Conservation (phyloP, 2,888 invertebrate species). For the Eumerus sabulonum region DNA sequence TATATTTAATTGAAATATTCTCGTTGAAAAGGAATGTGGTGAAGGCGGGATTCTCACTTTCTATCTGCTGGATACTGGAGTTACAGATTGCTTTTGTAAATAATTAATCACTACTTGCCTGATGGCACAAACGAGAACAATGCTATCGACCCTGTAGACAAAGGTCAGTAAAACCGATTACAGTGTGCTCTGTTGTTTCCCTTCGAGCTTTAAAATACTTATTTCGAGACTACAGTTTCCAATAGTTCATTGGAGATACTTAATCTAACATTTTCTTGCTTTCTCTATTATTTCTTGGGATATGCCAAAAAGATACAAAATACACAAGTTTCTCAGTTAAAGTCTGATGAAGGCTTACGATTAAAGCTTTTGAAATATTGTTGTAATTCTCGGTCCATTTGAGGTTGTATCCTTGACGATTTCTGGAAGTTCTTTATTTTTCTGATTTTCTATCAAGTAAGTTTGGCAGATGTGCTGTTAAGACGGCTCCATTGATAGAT, state of each 20-base stretch:
- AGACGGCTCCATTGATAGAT: not conserved
- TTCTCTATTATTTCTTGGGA: not conserved
- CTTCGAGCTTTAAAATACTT: no score
- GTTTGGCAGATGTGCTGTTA: not conserved
- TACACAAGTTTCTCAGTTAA: slow-evolving; percentile 47
- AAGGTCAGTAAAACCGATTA: no score
- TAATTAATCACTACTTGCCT: no score
- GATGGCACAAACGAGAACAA: no score
- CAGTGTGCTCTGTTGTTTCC: no score
- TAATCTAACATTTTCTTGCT: not conserved
- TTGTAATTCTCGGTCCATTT: slow-evolving; percentile 53
- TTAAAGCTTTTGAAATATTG: slow-evolving; percentile 59
- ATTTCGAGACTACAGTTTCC: no score
- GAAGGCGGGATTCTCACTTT: no score
- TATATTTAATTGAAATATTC: no score
- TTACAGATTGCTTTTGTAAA: no score
- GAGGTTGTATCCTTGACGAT: slow-evolving; percentile 30
- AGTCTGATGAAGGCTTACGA: slow-evolving; percentile 21
- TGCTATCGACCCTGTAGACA: no score
- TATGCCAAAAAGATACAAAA: slow-evolving; percentile 50
- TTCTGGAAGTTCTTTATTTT: slow-evolving; percentile 10
- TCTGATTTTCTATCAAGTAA: slow-evolving; percentile 7
- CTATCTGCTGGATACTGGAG: no score
- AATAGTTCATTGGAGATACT: not conserved
- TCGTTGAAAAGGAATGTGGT: no score